Evolutionary conservation across 2,797 vertebrate genomes (phyloP).

Genomic region (Mormyrus proboscirostris): DNA sequence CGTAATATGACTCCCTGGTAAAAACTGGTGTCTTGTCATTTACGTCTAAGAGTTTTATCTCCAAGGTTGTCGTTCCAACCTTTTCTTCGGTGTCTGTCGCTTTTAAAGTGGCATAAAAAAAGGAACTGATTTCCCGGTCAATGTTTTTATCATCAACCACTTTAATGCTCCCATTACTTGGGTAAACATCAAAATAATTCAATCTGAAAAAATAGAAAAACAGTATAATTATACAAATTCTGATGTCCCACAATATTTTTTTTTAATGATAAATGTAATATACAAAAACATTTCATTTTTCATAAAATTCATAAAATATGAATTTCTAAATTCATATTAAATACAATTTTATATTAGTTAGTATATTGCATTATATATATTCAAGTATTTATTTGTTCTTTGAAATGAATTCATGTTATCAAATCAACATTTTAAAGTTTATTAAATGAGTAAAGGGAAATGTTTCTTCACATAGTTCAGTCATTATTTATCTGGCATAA

Average conservation of each 20-base stretch:
- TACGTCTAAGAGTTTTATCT: constrained; percentile 71
- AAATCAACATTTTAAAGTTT: not conserved
- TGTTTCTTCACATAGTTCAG: not conserved
- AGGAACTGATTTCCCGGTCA: constrained; percentile 70
- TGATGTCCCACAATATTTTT: not conserved
- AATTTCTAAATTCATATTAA: not conserved
- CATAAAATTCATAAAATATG: no score
- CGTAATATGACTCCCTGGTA: constrained; percentile 59
- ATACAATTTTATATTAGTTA: not conserved
- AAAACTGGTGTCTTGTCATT: constrained; percentile 69
- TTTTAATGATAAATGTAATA: not conserved
- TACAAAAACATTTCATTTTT: not conserved
- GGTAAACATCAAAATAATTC: constrained; percentile 59
- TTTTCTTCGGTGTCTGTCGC: constrained; percentile 63
- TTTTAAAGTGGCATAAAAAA: constrained; percentile 73
- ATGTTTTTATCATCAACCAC: constrained; percentile 57
- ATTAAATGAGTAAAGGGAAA: not conserved
- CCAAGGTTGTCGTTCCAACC: constrained; percentile 60
- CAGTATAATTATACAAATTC: not conserved
- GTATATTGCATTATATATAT: not conserved
- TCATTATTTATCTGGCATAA: not conserved
- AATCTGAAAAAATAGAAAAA: constrained; percentile 52
- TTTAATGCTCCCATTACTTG: constrained; percentile 51
- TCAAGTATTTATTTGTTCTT: not conserved
- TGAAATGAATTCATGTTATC: not conserved